Conservation (phyloP, 2,888 invertebrate genomes). For the Euzophera pinguis region DNA sequence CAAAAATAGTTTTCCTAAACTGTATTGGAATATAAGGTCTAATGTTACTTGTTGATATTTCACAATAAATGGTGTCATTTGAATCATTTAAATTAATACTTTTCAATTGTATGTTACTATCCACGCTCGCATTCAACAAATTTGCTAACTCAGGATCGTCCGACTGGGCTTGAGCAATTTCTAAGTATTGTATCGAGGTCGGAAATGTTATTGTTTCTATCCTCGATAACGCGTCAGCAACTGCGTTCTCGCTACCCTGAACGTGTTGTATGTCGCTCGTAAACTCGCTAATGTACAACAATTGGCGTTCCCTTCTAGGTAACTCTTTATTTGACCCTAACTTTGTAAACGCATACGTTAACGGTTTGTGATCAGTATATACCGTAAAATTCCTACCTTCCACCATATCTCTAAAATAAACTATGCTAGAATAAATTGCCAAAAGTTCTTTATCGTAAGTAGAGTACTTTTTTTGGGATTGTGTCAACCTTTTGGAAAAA, state of each 20-base stretch:
- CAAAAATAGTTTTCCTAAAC: slow-evolving; percentile 9
- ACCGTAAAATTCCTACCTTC: slow-evolving; percentile 14
- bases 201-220: slow-evolving; percentile 19
- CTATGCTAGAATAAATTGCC: slow-evolving; percentile 18
- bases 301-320: slow-evolving; percentile 18
- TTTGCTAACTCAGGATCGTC: too few species aligned
- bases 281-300: slow-evolving; percentile 20
- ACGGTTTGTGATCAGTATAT: slow-evolving; percentile 15
- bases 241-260: slow-evolving; percentile 15
- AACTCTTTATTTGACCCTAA: slow-evolving; percentile 12
- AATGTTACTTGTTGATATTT: slow-evolving; percentile 7
- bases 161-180: slow-evolving; percentile 18
- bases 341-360: not conserved
- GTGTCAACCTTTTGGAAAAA: slow-evolving; percentile 17
- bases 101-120: slow-evolving; percentile 5
- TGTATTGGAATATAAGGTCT: slow-evolving; percentile 17
- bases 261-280: too few species aligned
- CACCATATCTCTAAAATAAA: slow-evolving; percentile 13
- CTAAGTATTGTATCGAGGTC: slow-evolving; percentile 16
- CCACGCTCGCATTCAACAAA: not conserved
- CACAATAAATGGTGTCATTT: slow-evolving; percentile 15
- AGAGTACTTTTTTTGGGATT: slow-evolving; percentile 15
- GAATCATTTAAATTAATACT: not conserved
- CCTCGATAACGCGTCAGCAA: slow-evolving; percentile 19
- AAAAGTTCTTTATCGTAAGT: slow-evolving; percentile 20